Base-by-base conservation (phyloP, 1,140 invertebrate species). In the Trichonephila clavipes region DNA sequence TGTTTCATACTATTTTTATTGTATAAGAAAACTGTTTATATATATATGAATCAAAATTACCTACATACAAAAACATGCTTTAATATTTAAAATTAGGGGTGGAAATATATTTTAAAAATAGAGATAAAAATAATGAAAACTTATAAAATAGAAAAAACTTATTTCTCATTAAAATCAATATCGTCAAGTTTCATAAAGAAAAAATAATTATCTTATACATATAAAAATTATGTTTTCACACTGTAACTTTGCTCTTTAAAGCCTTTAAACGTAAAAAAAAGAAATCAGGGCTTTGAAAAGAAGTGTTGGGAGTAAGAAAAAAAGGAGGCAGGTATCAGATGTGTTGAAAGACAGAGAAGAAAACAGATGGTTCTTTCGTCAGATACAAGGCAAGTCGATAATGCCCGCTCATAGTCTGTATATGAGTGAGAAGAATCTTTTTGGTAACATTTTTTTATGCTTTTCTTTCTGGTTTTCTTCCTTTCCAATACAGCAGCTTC, bases 351-450 rank as follows among this genome's bases (percentile, higher is more conserved):
- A 66, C 87, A 88, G 8, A 44, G 28, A 34, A 18, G 87, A 69
- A 83, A 88, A 88, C 87, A 59, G 87, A 88, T 88, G 87, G 44
- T 88, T 44, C n/a, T 34, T 88, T 88, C 87, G 58, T 88, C 62
- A 88, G 87, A 40, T 88, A 66, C 87, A 88, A 69, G 64, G 64
- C 61, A 69, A 69, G 87, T 88, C 87, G 87, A 88, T 88, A 88
- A 88, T 88, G 87, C 87, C 3, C 34, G 34, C 34, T 69, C 87
- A 88, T 66, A 44, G 62, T 28, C 16, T 28, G 44, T 87, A 24
- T 61, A 62, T 62, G 85, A 61, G 59, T 62, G 58, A 61, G 85
- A 72, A 72, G 24, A 14, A 72, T 72, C 69, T 72, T 28, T 28
- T 34, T 24, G 14, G 28, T 72, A 72, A 14, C 28, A 51, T 51